Evolutionary conservation across 2,888 invertebrate species (phyloP), one percentile per base, ranked within the genome.

Genomic region (Eupithecia dodoneata): DNA sequence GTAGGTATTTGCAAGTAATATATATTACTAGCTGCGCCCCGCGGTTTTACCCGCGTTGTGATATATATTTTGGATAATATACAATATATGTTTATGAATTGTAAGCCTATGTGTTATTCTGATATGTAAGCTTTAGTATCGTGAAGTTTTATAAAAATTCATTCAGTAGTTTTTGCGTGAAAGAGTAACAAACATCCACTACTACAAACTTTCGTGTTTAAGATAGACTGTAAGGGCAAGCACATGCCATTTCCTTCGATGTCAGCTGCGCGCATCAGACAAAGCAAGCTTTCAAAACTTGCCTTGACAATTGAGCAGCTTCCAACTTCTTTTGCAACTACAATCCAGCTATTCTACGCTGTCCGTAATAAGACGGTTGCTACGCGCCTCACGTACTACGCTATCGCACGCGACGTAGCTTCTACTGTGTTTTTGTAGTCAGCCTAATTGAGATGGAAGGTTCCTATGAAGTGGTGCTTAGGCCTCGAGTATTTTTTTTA

Each of bases 371-470:
- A 49, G n/a, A 41, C 9, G 2, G 41, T 71, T 65, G 41, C 73
- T 71, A 76, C 73, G 73, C 76, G 41, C 9, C 52, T 76, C 76
- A 73, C 73, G 76, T 76, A 76, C 63, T 52, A 52, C 70, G 52
- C 52, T 73, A 73, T 70, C 63, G 59, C 63, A 70, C 70, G 65
- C 42, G 70, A 73, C 73, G 76, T 76, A 76, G 76, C 55, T 4
- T 15, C 70, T 71, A 75, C 49, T 71, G 70, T 63, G 63, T 72
- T 72, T 42, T 66, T 49, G 76, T 42, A 30, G 63, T 42, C 49
- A 7, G 42, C n/a, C 18, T 73, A 49, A 72, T 73, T 73, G 59
- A 13, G 69, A 42, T 76, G 44, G 69, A 69, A 13, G 70, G 63
- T 30, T 66, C 45, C 30, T 63, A 30, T 49, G 30, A 73, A 44